Base-by-base conservation (phyloP, 2,888 invertebrate species). In the Rhagonycha fulva region DNA sequence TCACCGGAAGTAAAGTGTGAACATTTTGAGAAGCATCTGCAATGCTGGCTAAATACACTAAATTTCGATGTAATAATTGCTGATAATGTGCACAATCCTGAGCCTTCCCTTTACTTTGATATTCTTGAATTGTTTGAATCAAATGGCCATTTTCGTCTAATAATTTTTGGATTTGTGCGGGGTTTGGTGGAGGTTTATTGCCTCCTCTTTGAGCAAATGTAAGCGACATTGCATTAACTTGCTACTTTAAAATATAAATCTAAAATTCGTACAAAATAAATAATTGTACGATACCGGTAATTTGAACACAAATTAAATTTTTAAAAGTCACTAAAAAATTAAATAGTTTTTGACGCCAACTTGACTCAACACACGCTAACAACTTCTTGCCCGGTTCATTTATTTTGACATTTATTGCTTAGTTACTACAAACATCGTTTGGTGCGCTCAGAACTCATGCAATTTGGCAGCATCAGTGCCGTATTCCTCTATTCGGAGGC, bases 1-100 rank as follows among this genome's bases (percentile, higher is more conserved):
- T 92, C 91, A 97, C 97, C 84, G 98, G 98, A 84, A 98, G 89
- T 82, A 97, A 91, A 75, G 94, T 93, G 86, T 96, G 95, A 80
- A 98, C 94, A 88, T 97, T 98, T 89, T 97, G 97, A 86, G 95
- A 95, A 14, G 96, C 94, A 89, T 99, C 99, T n/a, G 98, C 98
- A 77, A 99, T 92, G 26, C 97, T 96, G 9, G 98, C 98, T 82
- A 99, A 90, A 87, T 98, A 98, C 0, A 98, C 96, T 78, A 99
- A 91, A 89, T 99, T 99, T 81, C 98, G 91, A 86, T 99, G 99
- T 80, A 99, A 89, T 79, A 96, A 93, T 88, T 98, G 96, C 87
- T 98, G 98, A 87, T 96, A 97, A 89, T 96, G 96, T 87, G 96
- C 92, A 85, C 96, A 96, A 90, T 98, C 98, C 88, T 95, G 94